Evolutionary conservation across 1,140 invertebrate genomes (phyloP).

Genomic region (Lordiphosa stackelbergi): DNA sequence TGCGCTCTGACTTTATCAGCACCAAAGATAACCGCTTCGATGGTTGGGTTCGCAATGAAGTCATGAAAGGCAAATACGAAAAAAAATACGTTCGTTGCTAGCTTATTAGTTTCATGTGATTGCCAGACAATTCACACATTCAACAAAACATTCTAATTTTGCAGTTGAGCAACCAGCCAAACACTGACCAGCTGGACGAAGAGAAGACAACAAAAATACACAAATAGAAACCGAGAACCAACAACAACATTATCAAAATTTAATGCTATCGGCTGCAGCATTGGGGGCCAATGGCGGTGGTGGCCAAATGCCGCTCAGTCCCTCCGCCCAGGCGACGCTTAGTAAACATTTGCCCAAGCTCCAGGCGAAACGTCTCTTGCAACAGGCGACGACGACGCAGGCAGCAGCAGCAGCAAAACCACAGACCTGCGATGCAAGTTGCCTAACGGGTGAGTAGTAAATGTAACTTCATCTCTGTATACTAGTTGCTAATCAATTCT

Average conservation of each 20-base stretch:
- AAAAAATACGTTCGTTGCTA: conserved; percentile 36
- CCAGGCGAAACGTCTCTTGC: conserved; percentile 65
- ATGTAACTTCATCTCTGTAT: conserved; percentile 6
- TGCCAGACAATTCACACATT: conserved; percentile 52
- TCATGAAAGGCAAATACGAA: conserved; percentile 40
- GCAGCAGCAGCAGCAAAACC: conserved; percentile 30
- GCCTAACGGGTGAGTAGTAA: conserved; percentile 60
- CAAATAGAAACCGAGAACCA: conserved; percentile 20
- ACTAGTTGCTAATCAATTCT: conserved; percentile 25
- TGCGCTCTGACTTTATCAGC: conserved; percentile 44
- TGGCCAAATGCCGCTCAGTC: conserved; percentile 66
- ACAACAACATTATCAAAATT: conserved; percentile 33
- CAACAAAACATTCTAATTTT: conserved; percentile 24
- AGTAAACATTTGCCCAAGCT: conserved; percentile 74
- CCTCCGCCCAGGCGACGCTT: conserved; percentile 72
- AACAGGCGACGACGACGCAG: conserved; percentile 32
- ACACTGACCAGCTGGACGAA: conserved; percentile 13
- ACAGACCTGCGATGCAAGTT: conserved; percentile 66
- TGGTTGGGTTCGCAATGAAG: conserved; percentile 37
- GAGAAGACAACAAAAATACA: conserved; percentile 15
- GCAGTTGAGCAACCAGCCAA: conserved; percentile 45
- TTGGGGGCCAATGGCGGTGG: conserved; percentile 69
- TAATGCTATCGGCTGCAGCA: conserved; percentile 62
- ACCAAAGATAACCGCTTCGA: conserved; percentile 42
- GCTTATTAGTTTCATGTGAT: conserved; percentile 66